phyloP scores from a whole-genome alignment of 2,888 invertebrate species.

The Epistrophe eligans region DNA sequence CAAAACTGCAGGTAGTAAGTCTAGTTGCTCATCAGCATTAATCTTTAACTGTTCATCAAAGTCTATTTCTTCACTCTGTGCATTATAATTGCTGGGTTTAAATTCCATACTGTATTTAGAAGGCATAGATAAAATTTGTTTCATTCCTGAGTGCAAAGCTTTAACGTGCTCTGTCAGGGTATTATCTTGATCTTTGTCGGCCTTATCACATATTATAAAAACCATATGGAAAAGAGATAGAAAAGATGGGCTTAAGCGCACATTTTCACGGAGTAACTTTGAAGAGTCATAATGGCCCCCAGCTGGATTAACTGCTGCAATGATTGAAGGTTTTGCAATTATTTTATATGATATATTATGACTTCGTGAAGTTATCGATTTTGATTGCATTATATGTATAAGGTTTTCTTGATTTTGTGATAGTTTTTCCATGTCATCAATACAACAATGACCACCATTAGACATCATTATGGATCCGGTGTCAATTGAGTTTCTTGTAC shows the following conservation, averaged over 20 bases:
- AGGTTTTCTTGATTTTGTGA: conserved; percentile 90
- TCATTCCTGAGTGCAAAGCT: conserved; percentile 87
- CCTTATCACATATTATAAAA: conserved; percentile 94
- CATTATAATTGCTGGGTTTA: conserved; percentile 82
- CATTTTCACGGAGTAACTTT: conserved; percentile 95
- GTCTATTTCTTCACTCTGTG: conserved; percentile 81
- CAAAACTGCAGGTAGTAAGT: conserved; percentile 90
- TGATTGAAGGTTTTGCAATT: conserved; percentile 92
- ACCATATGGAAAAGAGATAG: conserved; percentile 96
- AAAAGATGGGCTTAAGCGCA: conserved; percentile 93
- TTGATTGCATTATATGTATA: conserved; percentile 97
- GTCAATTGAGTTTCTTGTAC: conserved; percentile 84
- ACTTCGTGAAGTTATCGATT: conserved; percentile 95
- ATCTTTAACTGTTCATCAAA: conserved; percentile 80
- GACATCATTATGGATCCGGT: conserved; percentile 95
- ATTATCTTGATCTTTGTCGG: conserved; percentile 86
- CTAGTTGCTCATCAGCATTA: conserved; percentile 86
- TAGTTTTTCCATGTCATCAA: conserved; percentile 98
- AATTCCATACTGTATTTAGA: conserved; percentile 80
- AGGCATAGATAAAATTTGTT: conserved; percentile 78
- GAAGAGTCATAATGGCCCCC: conserved; percentile 94
- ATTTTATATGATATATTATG: conserved; percentile 93
- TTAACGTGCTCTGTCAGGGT: conserved; percentile 88
- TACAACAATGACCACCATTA: conserved; percentile 95
- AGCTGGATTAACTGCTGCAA: conserved; percentile 97